Base-by-base conservation (phyloP, 2,888 invertebrate species). In the Stenolophus ochropezus region DNA sequence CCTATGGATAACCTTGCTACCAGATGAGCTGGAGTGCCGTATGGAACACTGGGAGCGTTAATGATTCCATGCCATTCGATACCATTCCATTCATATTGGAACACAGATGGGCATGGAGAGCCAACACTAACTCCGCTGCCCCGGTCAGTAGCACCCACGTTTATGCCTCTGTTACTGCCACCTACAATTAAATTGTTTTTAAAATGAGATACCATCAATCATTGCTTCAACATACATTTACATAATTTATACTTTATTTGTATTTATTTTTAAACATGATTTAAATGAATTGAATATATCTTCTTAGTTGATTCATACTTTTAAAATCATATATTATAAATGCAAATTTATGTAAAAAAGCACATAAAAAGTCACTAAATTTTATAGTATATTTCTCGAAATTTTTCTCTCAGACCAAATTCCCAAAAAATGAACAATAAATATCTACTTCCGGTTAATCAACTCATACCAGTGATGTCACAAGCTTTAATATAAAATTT, bases 41-140 rank as follows among this genome's bases (percentile, higher is more conserved):
- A 76, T 11, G 74, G 71, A 4, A 83, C 51, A 49, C 82, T 82
- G 8, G 77, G 79, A 33, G 83, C 69, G 23, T 47, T 74, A 8
- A 90, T 87, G 56, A 86, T 82, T 3, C 90, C 90, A 78, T 87
- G 87, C 25, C 88, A 83, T 33, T 86, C 84, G 4, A 81, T 84
- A 0, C 87, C 87, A 82, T 90, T 88, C 84, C 83, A 85, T 78
- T 85, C 86, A 82, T 89, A 90, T 11, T 87, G 86, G 86, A 90
- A 90, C 69, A 87, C 83, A 23, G 86, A 85, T 3, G 90, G 90
- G 69, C 90, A 90, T 0, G 90, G 90, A 0, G 89, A 89, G 23
- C 58, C 56, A 1, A 75, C 75, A 16, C 53, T 75, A 16, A 53
- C 49, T 11, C 47, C 73, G 16, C 16, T 49, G 49, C 49, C 14